These are phyloP conservation scores for Oxyruncus cristatus DNA, from an alignment of 2,113 vertebrate genomes.

Conservation along the genomic window DNA sequence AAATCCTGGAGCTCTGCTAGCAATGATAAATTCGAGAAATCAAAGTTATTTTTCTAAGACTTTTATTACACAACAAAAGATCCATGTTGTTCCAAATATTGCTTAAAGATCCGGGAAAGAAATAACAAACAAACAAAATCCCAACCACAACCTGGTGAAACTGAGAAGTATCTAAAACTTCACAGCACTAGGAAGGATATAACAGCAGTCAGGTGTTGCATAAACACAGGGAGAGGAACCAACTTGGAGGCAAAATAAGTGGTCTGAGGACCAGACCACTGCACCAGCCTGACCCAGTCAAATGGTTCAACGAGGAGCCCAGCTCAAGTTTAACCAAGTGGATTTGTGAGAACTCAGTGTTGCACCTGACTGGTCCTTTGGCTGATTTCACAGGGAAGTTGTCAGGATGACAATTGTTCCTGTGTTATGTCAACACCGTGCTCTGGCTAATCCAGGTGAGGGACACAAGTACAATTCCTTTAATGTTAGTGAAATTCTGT, in stretches of 20 bases:
- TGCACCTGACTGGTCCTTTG: neutral
- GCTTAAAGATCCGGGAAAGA: neutral
- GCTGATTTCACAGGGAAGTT: neutral
- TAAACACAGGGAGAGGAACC: neutral
- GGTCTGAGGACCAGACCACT: neutral
- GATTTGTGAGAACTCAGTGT: neutral
- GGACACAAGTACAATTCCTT: neutral
- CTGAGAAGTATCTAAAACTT: neutral
- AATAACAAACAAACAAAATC: neutral
- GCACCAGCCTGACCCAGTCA: neutral
- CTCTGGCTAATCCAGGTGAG: neutral
- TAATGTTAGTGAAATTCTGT: neutral
- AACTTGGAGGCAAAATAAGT: neutral
- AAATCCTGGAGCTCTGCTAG: neutral
- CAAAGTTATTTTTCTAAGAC: neutral
- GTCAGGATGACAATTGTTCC: neutral
- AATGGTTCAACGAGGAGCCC: neutral
- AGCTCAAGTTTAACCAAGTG: neutral
- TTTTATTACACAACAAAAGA: neutral
- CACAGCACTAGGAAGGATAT: neutral
- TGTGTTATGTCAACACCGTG: neutral
- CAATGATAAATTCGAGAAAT: neutral
- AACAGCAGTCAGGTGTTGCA: neutral
- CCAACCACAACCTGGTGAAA: neutral
- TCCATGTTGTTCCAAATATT: neutral